These are phyloP conservation scores for Puffinus mauretanicus DNA, from an alignment of 2,113 vertebrate genomes.

Conservation along the genomic window DNA sequence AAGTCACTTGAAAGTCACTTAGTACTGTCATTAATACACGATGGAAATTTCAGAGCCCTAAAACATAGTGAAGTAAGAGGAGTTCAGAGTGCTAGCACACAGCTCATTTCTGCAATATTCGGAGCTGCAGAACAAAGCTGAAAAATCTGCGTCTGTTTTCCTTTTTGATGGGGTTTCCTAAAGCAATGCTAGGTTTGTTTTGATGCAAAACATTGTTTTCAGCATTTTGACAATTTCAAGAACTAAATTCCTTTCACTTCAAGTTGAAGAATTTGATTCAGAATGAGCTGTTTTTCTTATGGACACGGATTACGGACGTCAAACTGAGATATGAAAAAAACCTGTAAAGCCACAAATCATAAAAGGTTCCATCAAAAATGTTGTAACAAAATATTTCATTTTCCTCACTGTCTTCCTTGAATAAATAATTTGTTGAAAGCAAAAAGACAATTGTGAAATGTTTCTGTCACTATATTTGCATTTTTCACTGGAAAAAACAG, in stretches of 20 bases:
- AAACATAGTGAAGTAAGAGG: not conserved
- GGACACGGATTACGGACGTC: not conserved
- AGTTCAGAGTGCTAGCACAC: not conserved
- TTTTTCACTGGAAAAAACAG: not conserved
- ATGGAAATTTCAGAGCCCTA: not conserved
- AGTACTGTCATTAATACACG: not conserved
- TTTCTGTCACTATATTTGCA: not conserved
- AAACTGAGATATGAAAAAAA: not conserved
- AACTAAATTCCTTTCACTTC: not conserved
- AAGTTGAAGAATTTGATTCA: not conserved
- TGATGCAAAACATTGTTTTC: not conserved
- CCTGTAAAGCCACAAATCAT: not conserved
- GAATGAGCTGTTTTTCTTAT: not conserved
- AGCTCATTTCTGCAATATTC: not conserved
- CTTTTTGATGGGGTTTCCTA: not conserved
- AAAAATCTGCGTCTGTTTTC: not conserved
- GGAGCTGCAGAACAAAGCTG: not conserved
- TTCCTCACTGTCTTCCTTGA: fast-evolving
- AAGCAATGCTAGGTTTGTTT: not conserved
- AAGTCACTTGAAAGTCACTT: not conserved
- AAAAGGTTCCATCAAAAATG: not conserved
- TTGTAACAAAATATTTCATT: not conserved
- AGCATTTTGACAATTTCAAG: not conserved
- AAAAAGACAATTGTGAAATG: not conserved
- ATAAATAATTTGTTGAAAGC: not conserved